phyloP scores from a whole-genome alignment of 2,797 vertebrate genomes.

The Dicrostonyx torquatus region DNA sequence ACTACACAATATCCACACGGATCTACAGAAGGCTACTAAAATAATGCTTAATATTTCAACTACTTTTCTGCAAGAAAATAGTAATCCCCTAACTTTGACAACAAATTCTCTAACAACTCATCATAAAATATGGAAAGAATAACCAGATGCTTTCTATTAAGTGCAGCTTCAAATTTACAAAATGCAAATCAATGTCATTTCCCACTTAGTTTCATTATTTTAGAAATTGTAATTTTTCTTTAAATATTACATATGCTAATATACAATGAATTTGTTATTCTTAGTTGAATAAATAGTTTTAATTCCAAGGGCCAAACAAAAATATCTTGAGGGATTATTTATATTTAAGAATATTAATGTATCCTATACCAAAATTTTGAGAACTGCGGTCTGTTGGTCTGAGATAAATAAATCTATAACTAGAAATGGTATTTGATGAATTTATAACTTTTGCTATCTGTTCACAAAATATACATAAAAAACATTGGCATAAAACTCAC shows the following conservation, averaged over 20 bases:
- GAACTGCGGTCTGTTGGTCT: background rate
- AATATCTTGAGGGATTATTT: background rate
- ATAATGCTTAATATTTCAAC: background rate
- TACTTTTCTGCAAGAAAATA: background rate
- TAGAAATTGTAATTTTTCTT: constrained; percentile 7
- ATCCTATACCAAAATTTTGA: constrained; percentile 1
- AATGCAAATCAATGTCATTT: constrained; percentile 13
- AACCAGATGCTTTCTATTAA: background rate
- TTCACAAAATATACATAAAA: background rate
- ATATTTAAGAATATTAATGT: constrained; percentile 37
- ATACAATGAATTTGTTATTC: background rate
- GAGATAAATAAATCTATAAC: background rate
- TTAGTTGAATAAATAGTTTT: constrained; percentile 1
- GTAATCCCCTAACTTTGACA: background rate
- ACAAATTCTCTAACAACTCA: background rate
- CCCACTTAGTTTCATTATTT: constrained; percentile 1
- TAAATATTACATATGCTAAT: constrained; percentile 9
- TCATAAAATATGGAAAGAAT: background rate
- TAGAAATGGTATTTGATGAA: background rate
- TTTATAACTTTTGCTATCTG: background rate
- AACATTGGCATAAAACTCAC: constrained; percentile 2
- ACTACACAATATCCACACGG: background rate
- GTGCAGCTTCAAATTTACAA: background rate
- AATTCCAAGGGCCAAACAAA: background rate
- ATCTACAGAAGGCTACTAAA: background rate